Percentiles rank a stretch among this genome's conserved stretches.
phyloP scores from a whole-genome alignment of 2,888 invertebrate species.

The Cephalotes varians region DNA sequence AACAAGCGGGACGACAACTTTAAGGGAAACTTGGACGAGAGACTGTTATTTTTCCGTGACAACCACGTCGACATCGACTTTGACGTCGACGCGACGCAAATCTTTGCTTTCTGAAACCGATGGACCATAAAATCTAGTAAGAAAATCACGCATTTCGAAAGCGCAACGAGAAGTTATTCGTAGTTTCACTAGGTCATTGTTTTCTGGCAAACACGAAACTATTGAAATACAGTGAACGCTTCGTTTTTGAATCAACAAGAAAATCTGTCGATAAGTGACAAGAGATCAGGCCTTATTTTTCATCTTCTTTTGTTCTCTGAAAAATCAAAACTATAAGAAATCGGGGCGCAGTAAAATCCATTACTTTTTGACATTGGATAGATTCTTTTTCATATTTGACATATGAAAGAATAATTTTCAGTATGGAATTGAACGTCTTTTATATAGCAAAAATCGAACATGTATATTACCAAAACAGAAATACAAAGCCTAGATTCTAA shows the following conservation, averaged over 20 bases:
- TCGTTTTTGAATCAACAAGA: not conserved
- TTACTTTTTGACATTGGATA: not conserved
- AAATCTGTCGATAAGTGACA: not conserved
- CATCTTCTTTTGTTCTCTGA: not conserved
- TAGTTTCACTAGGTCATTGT: not conserved
- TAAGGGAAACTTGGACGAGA: slow-evolving; percentile 35
- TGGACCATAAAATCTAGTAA: slow-evolving; percentile 20
- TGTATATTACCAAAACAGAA: too few relatives aligned
- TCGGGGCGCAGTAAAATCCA: not conserved
- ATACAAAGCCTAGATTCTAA: too few relatives aligned
- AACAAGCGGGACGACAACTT: slow-evolving; percentile 25
- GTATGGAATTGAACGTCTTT: not conserved
- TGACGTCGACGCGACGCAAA: slow-evolving; percentile 11
- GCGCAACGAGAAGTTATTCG: not conserved
- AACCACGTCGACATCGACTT: slow-evolving; percentile 17
- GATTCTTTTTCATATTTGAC: not conserved
- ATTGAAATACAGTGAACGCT: not conserved
- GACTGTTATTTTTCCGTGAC: slow-evolving; percentile 40
- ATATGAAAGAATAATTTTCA: not conserved
- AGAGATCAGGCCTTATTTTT: not conserved
- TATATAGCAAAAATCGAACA: not conserved
- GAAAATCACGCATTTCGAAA: slow-evolving; percentile 21
- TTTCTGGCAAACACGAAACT: not conserved
- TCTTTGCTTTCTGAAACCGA: slow-evolving; percentile 11
- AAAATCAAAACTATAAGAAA: not conserved